phyloP scores from a whole-genome alignment of 2,888 invertebrate species.

The Nomada hirtipes region DNA sequence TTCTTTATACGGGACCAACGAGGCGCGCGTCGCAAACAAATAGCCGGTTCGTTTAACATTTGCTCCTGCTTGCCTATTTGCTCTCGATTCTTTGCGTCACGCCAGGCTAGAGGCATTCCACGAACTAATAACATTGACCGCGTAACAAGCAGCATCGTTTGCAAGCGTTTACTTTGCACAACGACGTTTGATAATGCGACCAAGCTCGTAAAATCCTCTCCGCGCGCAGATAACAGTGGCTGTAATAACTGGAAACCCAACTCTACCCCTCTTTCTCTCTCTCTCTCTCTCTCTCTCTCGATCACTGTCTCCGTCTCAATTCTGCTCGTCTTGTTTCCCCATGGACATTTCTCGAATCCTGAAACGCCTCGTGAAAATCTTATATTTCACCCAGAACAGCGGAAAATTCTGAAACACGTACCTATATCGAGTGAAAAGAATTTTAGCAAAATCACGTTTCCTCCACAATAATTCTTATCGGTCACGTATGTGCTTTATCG shows the following conservation, averaged over 20 bases:
- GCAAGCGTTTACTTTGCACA: constrained; percentile 42
- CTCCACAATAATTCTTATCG: neutral
- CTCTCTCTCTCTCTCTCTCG: neutral
- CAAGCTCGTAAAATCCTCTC: constrained; percentile 47
- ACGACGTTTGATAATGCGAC: constrained; percentile 52
- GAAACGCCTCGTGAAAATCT: neutral
- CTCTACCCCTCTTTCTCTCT: neutral
- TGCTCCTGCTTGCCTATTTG: constrained; percentile 61
- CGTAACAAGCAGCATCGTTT: constrained; percentile 60
- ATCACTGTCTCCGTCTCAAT: neutral
- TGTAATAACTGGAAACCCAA: constrained; percentile 34
- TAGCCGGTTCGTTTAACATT: constrained; percentile 67
- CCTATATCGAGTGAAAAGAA: neutral
- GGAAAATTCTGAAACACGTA: neutral
- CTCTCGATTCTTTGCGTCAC: constrained; percentile 67
- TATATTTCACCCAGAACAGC: neutral
- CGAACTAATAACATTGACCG: constrained; percentile 68
- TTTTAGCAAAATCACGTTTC: neutral
- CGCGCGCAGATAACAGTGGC: constrained; percentile 35
- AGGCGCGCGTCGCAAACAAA: constrained; percentile 48
- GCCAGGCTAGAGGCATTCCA: constrained; percentile 55
- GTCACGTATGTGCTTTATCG: no score
- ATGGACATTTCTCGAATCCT: constrained; percentile 8
- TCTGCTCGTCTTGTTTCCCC: neutral
- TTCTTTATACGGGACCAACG: constrained; percentile 28